Conservation (phyloP, 2,113 vertebrate species). For the Stegastes partitus region DNA sequence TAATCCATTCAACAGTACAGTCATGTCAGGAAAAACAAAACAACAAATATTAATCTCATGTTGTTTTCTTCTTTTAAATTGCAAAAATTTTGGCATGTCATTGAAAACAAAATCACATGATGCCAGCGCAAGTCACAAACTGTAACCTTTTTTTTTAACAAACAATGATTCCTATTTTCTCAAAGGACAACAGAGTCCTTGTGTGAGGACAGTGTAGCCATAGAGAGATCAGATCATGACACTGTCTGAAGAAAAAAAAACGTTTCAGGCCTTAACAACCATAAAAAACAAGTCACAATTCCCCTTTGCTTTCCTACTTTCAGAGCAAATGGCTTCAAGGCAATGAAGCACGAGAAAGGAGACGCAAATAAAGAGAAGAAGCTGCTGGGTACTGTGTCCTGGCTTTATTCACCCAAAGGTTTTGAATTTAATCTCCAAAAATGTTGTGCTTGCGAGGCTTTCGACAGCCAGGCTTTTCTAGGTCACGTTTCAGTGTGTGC, state of each 20-base stretch:
- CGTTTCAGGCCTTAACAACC: constrained; percentile 10
- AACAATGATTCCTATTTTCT: constrained; percentile 43
- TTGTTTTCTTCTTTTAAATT: background rate
- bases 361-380: constrained; percentile 19
- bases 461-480: constrained; percentile 42
- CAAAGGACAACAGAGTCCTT: constrained; percentile 36
- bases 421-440: constrained; percentile 61
- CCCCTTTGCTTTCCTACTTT: background rate
- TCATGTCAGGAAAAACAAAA: background rate
- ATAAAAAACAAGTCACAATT: constrained; percentile 26
- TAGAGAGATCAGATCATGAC: constrained; percentile 28
- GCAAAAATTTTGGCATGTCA: background rate
- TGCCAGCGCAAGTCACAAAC: constrained; percentile 14
- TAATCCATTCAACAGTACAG: no score
- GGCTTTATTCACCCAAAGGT: constrained; percentile 31
- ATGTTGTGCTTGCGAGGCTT: constrained; percentile 36
- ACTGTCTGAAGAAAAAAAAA: constrained; percentile 24
- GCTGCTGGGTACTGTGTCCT: constrained; percentile 10
- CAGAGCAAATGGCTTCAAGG: constrained; percentile 37
- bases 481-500: constrained; percentile 65
- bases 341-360: constrained; percentile 14
- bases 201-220: background rate
- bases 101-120: constrained; percentile 37
- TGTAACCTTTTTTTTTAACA: constrained; percentile 17
- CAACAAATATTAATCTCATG: background rate